phyloP scores from a whole-genome alignment of 1,140 invertebrate species.

The Globodera ellingtonae region DNA sequence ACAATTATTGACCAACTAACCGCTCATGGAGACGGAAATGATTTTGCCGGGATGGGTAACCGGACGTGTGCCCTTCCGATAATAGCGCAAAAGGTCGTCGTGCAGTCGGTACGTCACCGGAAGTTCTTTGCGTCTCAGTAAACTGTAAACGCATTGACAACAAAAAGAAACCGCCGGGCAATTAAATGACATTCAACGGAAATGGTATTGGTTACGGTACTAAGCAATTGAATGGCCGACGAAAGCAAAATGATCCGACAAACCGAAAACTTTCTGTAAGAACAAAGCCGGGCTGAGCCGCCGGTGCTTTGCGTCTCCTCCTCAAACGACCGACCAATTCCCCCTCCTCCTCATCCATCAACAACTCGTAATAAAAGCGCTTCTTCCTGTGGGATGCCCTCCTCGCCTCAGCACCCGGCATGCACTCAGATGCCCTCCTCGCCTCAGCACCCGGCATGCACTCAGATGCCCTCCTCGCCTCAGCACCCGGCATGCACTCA shows the following conservation, averaged over 20 bases:
- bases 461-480: neutral
- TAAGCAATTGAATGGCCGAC: neutral
- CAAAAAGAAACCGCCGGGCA: neutral
- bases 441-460: neutral
- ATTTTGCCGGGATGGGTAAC: slow-evolving; percentile 64
- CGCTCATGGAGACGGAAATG: slow-evolving; percentile 58
- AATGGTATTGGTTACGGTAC: no score
- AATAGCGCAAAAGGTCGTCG: slow-evolving; percentile 55
- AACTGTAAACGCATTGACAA: slow-evolving; percentile 24
- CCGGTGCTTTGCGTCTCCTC: neutral
- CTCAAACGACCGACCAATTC: neutral
- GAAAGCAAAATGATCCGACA: neutral
- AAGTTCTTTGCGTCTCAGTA: slow-evolving; percentile 58
- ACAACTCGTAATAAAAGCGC: slow-evolving; percentile 20
- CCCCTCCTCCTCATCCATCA: neutral
- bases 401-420: neutral
- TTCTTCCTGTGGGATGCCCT: neutral
- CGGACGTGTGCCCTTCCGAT: slow-evolving; percentile 61
- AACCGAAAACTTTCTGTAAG: slow-evolving; percentile 3
- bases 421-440: neutral
- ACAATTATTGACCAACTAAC: neutral
- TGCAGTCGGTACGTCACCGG: slow-evolving; percentile 64
- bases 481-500: no score
- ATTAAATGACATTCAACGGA: neutral
- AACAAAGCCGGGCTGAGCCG: neutral